These are phyloP conservation scores for Bombus ignitus DNA, from an alignment of 1,140 invertebrate species.

Conservation along the genomic window DNA sequence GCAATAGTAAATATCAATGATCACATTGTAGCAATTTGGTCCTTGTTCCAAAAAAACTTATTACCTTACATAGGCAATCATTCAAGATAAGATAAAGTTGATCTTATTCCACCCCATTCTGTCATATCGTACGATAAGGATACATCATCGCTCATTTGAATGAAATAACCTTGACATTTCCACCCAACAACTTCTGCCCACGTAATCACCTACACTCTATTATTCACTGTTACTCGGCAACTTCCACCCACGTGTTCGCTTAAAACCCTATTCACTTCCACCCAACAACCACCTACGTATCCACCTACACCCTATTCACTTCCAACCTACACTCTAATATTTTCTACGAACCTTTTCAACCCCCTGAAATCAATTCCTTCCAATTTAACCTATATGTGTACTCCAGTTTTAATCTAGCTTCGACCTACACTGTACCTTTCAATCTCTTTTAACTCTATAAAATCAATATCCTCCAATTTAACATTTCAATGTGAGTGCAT, in stretches of 20 bases:
- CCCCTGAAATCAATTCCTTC: not conserved
- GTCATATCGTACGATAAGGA: not conserved
- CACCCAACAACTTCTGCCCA: not conserved
- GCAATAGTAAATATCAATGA: not conserved
- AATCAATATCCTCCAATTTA: not conserved
- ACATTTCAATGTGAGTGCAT: not conserved
- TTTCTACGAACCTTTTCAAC: not conserved
- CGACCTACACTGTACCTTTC: not conserved
- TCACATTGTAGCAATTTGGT: not conserved
- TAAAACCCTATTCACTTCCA: not conserved
- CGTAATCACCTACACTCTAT: not conserved
- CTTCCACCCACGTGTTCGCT: not conserved
- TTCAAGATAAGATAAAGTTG: not conserved
- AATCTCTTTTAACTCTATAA: not conserved
- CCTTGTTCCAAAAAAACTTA: not conserved
- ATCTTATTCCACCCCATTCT: not conserved
- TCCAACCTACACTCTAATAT: not conserved
- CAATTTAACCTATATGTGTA: not conserved
- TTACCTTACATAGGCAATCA: not conserved
- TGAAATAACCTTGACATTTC: constrained; percentile 9
- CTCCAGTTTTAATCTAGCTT: not conserved
- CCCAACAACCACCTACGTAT: not conserved
- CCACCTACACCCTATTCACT: not conserved
- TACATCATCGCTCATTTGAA: not conserved
- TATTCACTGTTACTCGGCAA: not conserved